A percentile compares a stretch with the other conserved stretches of the same genome.
These are phyloP conservation scores for Platygyra sinensis DNA, from an alignment of 64 coral and sea anemone species.

Conservation along the genomic window DNA sequence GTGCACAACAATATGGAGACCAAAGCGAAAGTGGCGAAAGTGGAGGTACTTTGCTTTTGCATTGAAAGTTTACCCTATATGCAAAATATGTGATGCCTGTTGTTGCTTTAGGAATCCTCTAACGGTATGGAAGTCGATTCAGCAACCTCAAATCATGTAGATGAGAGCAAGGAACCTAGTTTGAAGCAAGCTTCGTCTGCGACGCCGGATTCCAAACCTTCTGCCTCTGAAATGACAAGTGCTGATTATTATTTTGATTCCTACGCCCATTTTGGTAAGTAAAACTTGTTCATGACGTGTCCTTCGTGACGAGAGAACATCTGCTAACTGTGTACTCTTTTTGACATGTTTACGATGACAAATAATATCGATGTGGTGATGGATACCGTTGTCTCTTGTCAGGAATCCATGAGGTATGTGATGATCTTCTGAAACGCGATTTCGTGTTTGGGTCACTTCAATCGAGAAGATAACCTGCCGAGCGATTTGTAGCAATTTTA, in stretches of 20 bases:
- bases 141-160: slow-evolving; percentile 13
- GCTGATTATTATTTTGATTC: slow-evolving; percentile 99
- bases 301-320: not conserved
- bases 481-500: too few relatives aligned
- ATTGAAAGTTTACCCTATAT: not conserved
- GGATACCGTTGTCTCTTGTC: not conserved
- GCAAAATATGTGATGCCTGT: slow-evolving; percentile 9
- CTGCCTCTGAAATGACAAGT: slow-evolving; percentile 95
- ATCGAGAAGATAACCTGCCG: too few relatives aligned
- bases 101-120: slow-evolving; percentile 48
- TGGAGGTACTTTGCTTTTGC: slow-evolving; percentile 56
- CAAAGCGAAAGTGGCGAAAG: slow-evolving; percentile 88
- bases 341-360: not conserved
- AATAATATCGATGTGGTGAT: not conserved
- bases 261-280: slow-evolving; percentile 98
- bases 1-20: slow-evolving; percentile 79
- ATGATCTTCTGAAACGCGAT: not conserved
- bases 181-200: slow-evolving; percentile 13
- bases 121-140: slow-evolving; percentile 70
- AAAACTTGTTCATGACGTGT: not conserved
- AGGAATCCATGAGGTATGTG: slow-evolving; percentile 96
- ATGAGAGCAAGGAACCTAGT: slow-evolving; percentile 32
- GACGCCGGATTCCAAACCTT: slow-evolving; percentile 4
- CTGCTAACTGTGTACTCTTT: slow-evolving; percentile 1
- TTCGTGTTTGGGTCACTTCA: not conserved